Percentiles rank a stretch among this genome's conserved stretches.
Evolutionary conservation across 1,140 invertebrate species (phyloP).

Genomic region (Atta texana): DNA sequence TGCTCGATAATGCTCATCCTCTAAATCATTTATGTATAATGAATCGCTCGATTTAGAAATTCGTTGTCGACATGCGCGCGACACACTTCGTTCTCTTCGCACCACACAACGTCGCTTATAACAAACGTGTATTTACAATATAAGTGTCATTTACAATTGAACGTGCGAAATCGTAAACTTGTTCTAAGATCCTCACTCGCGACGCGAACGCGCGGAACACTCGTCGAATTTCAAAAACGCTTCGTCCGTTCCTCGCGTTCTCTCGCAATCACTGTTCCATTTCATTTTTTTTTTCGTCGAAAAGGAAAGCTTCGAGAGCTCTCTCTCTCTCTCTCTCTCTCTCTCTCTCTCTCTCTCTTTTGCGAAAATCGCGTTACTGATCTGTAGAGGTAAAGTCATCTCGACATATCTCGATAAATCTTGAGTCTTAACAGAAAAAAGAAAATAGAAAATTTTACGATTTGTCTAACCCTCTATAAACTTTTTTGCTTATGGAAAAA

Average conservation of each 20-base stretch:
- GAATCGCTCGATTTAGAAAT: constrained; percentile 60
- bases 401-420: background rate
- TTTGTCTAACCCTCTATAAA: background rate
- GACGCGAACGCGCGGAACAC: constrained; percentile 44
- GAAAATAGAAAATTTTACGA: background rate
- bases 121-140: constrained; percentile 68
- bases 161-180: constrained; percentile 41
- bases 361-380: constrained; percentile 41
- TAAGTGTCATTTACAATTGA: constrained; percentile 53
- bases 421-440: background rate
- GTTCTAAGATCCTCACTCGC: constrained; percentile 53
- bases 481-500: background rate
- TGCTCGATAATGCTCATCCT: constrained; percentile 69
- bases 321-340: background rate
- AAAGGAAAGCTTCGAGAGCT: constrained; percentile 43
- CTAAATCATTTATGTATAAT: constrained; percentile 71
- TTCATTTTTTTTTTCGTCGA: background rate
- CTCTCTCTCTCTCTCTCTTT: background rate
- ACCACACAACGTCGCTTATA: constrained; percentile 28
- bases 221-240: constrained; percentile 35
- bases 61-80: constrained; percentile 41
- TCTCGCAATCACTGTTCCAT: background rate
- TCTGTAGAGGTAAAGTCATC: constrained; percentile 25
- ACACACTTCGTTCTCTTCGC: constrained; percentile 5
- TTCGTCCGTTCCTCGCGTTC: constrained; percentile 17